Conservation (phyloP, 2,888 invertebrate species). For the Gymnocheta viridis region DNA sequence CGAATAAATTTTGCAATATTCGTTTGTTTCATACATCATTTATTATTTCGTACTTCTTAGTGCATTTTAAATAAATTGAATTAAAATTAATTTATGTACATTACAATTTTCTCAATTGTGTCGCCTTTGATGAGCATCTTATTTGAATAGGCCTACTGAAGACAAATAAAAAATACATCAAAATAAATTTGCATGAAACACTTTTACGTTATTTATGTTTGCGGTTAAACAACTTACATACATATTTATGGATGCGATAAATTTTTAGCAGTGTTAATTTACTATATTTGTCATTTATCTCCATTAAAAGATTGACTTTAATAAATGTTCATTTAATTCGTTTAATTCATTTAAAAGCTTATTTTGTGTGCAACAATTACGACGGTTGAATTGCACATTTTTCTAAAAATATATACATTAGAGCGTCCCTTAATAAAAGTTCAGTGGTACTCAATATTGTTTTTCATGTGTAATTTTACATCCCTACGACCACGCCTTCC, state of each 20-base stretch:
- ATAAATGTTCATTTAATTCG: constrained; percentile 54
- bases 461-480: too few relatives aligned
- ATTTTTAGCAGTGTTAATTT: constrained; percentile 31
- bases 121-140: neutral
- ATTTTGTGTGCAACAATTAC: neutral
- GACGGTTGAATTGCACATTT: neutral
- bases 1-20: neutral
- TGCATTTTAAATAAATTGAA: neutral
- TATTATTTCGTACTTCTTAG: neutral
- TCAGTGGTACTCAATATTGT: too few relatives aligned
- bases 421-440: too few relatives aligned
- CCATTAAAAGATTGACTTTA: constrained; percentile 46
- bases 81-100: neutral
- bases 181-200: neutral
- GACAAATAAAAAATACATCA: neutral
- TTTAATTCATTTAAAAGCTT: constrained; percentile 42
- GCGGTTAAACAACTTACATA: constrained; percentile 12
- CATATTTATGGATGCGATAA: neutral
- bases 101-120: neutral
- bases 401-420: neutral
- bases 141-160: neutral
- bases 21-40: neutral
- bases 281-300: constrained; percentile 38
- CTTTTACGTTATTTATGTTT: constrained; percentile 13
- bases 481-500: too few relatives aligned